These are phyloP conservation scores for Sorex araneus DNA, from an alignment of 2,113 vertebrate species.

Conservation along the genomic window DNA sequence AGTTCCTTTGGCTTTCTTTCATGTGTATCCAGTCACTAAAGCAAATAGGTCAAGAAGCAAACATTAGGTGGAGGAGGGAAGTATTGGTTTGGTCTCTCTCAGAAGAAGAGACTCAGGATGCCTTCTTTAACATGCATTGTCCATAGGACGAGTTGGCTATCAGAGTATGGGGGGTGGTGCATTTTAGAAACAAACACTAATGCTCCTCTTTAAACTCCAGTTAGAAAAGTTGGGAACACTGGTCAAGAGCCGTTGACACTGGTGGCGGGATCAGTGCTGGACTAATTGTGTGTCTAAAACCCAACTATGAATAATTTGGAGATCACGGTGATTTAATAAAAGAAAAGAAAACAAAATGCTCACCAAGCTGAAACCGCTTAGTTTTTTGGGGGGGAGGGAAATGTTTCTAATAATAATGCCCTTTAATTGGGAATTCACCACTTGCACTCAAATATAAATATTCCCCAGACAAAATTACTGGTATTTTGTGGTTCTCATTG, in stretches of 20 bases:
- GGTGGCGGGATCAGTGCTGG: too few species aligned
- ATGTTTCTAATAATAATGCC: slow-evolving; percentile 77
- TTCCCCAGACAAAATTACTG: slow-evolving; percentile 84
- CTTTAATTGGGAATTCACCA: slow-evolving; percentile 85
- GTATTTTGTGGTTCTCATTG: slow-evolving; percentile 82
- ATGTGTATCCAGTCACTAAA: background rate
- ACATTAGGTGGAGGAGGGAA: slow-evolving; percentile 21
- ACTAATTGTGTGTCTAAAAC: too few species aligned
- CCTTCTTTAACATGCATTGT: slow-evolving; percentile 25
- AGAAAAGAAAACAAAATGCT: background rate
- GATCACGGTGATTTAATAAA: too few species aligned
- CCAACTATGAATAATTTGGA: too few species aligned
- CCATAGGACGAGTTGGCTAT: background rate
- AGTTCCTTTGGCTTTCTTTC: background rate
- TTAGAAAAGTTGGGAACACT: slow-evolving; percentile 21
- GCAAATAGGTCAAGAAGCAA: background rate
- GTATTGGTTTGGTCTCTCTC: slow-evolving; percentile 1
- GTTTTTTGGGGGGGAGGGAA: background rate
- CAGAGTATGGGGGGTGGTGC: slow-evolving; percentile 56
- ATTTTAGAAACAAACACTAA: slow-evolving; percentile 69
- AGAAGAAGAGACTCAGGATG: background rate
- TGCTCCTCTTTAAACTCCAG: slow-evolving; percentile 39
- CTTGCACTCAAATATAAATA: slow-evolving; percentile 79
- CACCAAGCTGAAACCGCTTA: slow-evolving; percentile 64
- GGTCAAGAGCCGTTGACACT: too few species aligned